phyloP scores from a whole-genome alignment of 2,113 vertebrate species.

The Ceratotherium simum region DNA sequence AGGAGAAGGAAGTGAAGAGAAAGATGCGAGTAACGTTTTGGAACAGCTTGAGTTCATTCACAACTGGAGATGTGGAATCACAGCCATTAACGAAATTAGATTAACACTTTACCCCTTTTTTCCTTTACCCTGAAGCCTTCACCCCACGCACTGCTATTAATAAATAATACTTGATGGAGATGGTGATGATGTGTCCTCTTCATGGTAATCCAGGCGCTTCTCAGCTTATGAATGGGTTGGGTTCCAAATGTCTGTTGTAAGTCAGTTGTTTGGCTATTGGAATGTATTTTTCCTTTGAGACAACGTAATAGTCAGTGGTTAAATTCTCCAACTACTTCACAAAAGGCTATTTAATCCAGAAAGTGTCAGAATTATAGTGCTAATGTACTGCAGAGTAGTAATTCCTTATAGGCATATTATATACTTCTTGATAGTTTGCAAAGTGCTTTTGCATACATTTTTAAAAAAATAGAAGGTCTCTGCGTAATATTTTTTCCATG shows the following conservation, averaged over 20 bases:
- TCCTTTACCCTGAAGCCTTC: slow-evolving; percentile 53
- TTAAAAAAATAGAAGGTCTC: slow-evolving; percentile 11
- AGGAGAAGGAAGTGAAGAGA: background rate
- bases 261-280: slow-evolving; percentile 68
- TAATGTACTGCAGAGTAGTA: slow-evolving; percentile 68
- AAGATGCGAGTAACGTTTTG: slow-evolving; percentile 33
- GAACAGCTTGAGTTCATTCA: slow-evolving; percentile 54
- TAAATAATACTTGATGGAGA: slow-evolving; percentile 73
- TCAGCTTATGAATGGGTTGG: slow-evolving; percentile 44
- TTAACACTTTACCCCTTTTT: slow-evolving; percentile 63
- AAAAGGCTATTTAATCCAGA: slow-evolving; percentile 68
- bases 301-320: slow-evolving; percentile 60
- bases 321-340: slow-evolving; percentile 62
- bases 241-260: slow-evolving; percentile 71
- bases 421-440: slow-evolving; percentile 56
- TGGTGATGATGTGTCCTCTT: slow-evolving; percentile 72
- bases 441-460: slow-evolving; percentile 69
- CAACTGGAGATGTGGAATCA: background rate
- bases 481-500: slow-evolving; percentile 66
- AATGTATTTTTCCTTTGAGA: slow-evolving; percentile 76
- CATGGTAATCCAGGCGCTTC: slow-evolving; percentile 69
- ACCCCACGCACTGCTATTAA: slow-evolving; percentile 41
- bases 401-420: slow-evolving; percentile 66
- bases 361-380: slow-evolving; percentile 44
- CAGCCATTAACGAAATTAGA: slow-evolving; percentile 64